These are phyloP conservation scores for Bufotes viridis DNA, from an alignment of 2,797 vertebrate genomes.

Conservation along the genomic window DNA sequence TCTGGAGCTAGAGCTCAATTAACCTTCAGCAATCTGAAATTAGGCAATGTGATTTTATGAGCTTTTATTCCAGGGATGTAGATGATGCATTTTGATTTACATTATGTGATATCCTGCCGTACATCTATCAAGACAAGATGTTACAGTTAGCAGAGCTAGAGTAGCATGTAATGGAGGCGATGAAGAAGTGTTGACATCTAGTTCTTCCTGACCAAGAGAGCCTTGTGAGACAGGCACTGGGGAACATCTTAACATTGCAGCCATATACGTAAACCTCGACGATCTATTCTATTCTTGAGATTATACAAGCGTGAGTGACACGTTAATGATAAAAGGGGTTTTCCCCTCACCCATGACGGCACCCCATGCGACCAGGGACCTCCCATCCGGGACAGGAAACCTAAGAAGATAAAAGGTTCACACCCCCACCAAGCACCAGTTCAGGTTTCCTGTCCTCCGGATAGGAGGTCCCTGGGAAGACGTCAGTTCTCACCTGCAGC, in stretches of 20 bases:
- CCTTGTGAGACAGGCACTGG: neutral
- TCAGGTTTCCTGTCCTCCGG: too few relatives aligned
- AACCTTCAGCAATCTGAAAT: neutral
- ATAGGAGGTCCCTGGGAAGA: too few relatives aligned
- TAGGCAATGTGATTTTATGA: neutral
- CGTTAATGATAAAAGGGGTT: too few relatives aligned
- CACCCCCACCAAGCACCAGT: too few relatives aligned
- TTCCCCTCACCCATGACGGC: too few relatives aligned
- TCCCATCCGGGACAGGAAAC: too few relatives aligned
- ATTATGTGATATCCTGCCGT: slow-evolving; percentile 8
- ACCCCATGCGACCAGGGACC: too few relatives aligned
- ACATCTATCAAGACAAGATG: slow-evolving; percentile 10
- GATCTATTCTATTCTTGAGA: neutral
- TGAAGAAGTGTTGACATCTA: slow-evolving; percentile 22
- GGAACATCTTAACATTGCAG: neutral
- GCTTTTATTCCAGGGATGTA: neutral
- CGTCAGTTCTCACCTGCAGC: too few relatives aligned
- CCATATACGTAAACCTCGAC: neutral
- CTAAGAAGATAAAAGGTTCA: too few relatives aligned
- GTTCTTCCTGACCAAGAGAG: neutral
- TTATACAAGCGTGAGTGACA: too few relatives aligned
- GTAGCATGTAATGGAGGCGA: neutral
- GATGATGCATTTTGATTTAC: neutral
- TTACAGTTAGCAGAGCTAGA: neutral
- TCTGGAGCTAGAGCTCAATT: slow-evolving; percentile 1